Percentiles rank a stretch among this genome's conserved stretches.
These are phyloP conservation scores for Corticium candelabrum DNA, from an alignment of 37 sponge, comb jelly and placozoan genomes.

Conservation along the genomic window DNA sequence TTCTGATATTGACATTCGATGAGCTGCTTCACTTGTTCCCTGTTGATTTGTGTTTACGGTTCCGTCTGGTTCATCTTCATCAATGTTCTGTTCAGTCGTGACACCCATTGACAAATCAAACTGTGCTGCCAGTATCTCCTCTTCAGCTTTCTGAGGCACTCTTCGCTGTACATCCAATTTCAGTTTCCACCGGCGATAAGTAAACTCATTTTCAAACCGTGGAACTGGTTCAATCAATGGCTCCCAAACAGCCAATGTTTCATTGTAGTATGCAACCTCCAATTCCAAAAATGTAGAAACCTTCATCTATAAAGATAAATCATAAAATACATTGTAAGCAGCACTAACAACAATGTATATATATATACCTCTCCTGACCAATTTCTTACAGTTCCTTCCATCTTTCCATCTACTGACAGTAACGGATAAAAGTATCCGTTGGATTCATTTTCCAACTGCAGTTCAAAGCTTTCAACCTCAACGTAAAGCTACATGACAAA, in stretches of 20 bases:
- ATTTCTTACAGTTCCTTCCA: not conserved
- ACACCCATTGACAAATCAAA: not conserved
- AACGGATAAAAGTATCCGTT: not conserved
- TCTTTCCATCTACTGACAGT: not conserved
- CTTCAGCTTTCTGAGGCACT: not conserved
- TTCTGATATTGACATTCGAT: not conserved
- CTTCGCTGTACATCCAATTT: not conserved
- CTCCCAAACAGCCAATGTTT: not conserved
- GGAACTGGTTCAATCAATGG: not conserved
- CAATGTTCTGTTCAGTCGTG: not conserved
- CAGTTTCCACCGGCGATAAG: not conserved
- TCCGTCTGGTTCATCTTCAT: not conserved
- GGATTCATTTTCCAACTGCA: not conserved
- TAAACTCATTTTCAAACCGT: not conserved
- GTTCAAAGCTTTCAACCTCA: not conserved
- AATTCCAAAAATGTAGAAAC: not conserved
- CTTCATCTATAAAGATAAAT: not conserved
- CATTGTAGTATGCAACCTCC: not conserved
- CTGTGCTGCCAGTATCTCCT: not conserved
- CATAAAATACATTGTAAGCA: not conserved
- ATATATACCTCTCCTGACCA: not conserved
- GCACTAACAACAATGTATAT: not conserved
- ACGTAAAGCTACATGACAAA: not conserved
- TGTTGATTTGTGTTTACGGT: not conserved
- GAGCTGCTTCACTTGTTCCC: not conserved